Percentiles rank a stretch among this genome's conserved stretches.
Evolutionary conservation across 2,888 invertebrate genomes (phyloP).

Genomic region (Leptodirus hochenwartii): DNA sequence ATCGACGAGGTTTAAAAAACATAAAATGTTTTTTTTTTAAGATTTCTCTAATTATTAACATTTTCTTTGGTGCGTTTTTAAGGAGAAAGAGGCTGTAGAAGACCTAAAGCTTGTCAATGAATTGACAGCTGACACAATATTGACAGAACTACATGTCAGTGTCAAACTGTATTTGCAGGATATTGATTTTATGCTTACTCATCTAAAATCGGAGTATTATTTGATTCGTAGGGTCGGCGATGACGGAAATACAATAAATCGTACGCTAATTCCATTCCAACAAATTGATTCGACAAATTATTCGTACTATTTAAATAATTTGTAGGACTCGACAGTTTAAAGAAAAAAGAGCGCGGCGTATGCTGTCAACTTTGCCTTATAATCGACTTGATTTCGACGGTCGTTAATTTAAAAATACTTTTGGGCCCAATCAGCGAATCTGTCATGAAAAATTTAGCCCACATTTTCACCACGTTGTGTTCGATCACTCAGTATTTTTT

Average conservation of each 20-base stretch:
- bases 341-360: constrained; percentile 33
- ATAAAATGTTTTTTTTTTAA: too few relatives aligned
- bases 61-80: too few relatives aligned
- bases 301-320: constrained; percentile 11
- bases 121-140: constrained; percentile 21
- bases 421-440: constrained; percentile 34
- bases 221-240: constrained; percentile 20
- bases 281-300: neutral
- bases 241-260: constrained; percentile 9
- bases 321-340: constrained; percentile 28
- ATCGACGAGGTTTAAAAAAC: constrained; percentile 29
- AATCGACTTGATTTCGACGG: constrained; percentile 30
- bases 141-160: constrained; percentile 23
- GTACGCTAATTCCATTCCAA: neutral
- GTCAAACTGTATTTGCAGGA: constrained; percentile 26
- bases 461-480: constrained; percentile 33
- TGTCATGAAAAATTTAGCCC: constrained; percentile 34
- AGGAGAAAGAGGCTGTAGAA: constrained; percentile 19
- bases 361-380: constrained; percentile 38
- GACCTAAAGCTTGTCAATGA: constrained; percentile 23
- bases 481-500: constrained; percentile 40
- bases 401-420: constrained; percentile 32
- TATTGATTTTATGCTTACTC: constrained; percentile 24
- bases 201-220: constrained; percentile 25
- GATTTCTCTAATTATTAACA: too few relatives aligned